phyloP scores from a whole-genome alignment of 2,888 invertebrate genomes.

The Syritta pipiens region DNA sequence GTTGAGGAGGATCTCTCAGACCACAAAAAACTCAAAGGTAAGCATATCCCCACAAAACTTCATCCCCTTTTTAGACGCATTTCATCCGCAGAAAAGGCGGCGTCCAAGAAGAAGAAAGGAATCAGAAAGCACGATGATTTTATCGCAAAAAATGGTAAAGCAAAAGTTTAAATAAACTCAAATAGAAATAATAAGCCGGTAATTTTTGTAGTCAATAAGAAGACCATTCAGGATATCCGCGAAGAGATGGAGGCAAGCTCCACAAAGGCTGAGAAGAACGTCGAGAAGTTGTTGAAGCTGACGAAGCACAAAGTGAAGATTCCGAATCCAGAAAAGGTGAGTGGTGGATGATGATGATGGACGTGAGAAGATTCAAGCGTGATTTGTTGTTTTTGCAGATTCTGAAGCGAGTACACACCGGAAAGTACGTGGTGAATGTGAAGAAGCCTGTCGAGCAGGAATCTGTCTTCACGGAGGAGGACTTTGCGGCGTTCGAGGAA shows the following conservation, averaged over 20 bases:
- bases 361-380: background rate
- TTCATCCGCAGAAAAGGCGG: constrained; percentile 25
- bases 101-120: constrained; percentile 5
- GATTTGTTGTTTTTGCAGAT: constrained; percentile 13
- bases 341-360: background rate
- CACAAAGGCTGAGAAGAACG: constrained; percentile 21
- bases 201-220: constrained; percentile 15
- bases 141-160: no score
- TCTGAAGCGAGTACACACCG: constrained; percentile 12
- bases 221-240: constrained; percentile 38
- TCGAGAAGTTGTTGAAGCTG: constrained; percentile 30
- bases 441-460: constrained; percentile 25
- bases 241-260: constrained; percentile 17
- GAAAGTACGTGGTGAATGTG: constrained; percentile 29
- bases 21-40: constrained; percentile 36
- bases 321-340: constrained; percentile 35
- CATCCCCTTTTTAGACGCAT: background rate
- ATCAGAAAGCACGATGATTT: background rate
- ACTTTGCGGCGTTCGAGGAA: constrained; percentile 53
- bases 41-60: background rate
- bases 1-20: constrained; percentile 32
- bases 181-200: background rate
- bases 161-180: no score
- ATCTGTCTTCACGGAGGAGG: constrained; percentile 57
- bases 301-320: constrained; percentile 35